Conservation (phyloP, 1,140 invertebrate species). For the Hycleus phaleratus region DNA sequence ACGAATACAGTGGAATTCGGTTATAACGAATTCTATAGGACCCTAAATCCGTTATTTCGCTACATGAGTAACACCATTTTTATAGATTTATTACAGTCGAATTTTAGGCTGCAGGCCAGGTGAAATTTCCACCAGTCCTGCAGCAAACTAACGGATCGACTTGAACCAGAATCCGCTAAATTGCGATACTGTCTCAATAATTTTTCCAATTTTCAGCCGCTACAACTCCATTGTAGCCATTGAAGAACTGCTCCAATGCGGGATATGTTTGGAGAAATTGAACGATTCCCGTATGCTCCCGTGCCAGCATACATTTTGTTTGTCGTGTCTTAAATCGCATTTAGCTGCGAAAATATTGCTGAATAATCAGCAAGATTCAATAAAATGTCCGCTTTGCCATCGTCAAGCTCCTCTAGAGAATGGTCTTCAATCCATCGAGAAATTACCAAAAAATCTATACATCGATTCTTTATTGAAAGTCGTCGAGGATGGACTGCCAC, state of each 20-base stretch:
- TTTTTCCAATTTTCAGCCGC: background rate
- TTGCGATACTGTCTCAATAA: no score
- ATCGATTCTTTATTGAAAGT: slow-evolving; percentile 47
- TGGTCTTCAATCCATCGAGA: slow-evolving; percentile 39
- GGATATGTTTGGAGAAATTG: slow-evolving; percentile 61
- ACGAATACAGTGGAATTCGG: no score
- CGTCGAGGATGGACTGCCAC: slow-evolving; percentile 1
- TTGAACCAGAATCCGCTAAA: no score
- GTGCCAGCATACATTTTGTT: slow-evolving; percentile 71
- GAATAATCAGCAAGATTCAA: slow-evolving; percentile 5
- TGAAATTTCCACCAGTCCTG: no score
- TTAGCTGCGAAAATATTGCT: slow-evolving; percentile 23
- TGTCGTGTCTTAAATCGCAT: slow-evolving; percentile 49
- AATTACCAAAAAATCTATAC: slow-evolving; percentile 51
- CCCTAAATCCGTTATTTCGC: no score
- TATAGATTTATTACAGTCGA: no score
- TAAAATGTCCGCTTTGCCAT: slow-evolving; percentile 32
- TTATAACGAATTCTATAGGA: no score
- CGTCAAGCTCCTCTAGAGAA: slow-evolving; percentile 36
- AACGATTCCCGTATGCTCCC: slow-evolving; percentile 61
- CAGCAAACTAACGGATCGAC: no score
- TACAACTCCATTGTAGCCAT: slow-evolving; percentile 44
- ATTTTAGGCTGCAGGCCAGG: no score
- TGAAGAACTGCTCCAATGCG: slow-evolving; percentile 60
- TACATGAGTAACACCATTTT: no score